Evolutionary conservation across 2,888 invertebrate genomes (phyloP), one percentile per base, ranked within the genome.

Genomic region (Napeogenes sylphis): DNA sequence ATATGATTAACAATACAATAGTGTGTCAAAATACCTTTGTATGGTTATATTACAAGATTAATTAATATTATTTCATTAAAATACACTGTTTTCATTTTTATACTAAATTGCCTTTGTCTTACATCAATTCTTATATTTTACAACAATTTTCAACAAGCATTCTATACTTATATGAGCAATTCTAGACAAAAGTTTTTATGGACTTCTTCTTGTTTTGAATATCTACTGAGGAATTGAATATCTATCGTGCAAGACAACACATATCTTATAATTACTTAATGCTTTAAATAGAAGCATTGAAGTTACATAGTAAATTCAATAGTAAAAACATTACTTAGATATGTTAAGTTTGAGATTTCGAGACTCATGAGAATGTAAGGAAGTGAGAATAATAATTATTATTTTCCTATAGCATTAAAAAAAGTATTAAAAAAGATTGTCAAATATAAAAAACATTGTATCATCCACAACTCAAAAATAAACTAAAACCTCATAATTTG

Each of bases 81-180:
- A 42, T 42, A 42, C 42, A 42, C 42, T 42, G 10, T 10, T 10
- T 10, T 42, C 10, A 10, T 42, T 42, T 42, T 42, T 10, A 10
- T 42, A 63, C 53, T 56, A 59, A 59, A 56, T 63, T 59, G 59
- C 59, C 56, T 63, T 45, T 56, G 59, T 56, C 51, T 30, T 30
- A n/a, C 6, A 21, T 51, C 2, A 51, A 10, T 51, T 51, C n/a
- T 10, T 6, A 51, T 30, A 51, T 30, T 2, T 21, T 14, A n/a
- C 5, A 47, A 47, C 30, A 47, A 35, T 35, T 35, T 35, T 42
- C 42, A 10, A 42, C 38, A 42, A 42, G 8, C 42, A 42, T 51
- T 21, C 30, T 30, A 51, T 30, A 51, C 30, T 51, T 51, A 51
- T 4, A 51, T 4, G 21, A 6, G 5, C 3, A 51, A 10, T 51